Conservation (phyloP, 53 echinoderm and acorn worm genomes). For the Apostichopus leukothele region DNA sequence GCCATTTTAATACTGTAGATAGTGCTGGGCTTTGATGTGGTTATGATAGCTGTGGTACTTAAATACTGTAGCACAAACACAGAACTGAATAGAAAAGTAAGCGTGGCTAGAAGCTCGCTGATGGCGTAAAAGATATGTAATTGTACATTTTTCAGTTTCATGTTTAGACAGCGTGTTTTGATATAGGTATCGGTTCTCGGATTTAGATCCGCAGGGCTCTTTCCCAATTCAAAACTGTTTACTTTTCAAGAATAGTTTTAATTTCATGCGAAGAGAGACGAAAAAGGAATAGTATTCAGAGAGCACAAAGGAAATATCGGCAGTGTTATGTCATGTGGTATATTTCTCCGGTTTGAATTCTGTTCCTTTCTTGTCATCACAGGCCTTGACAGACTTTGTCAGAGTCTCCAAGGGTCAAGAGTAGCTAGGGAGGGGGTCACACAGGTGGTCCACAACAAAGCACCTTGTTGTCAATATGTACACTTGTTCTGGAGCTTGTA, state of each 20-base stretch:
- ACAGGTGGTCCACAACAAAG: too few species aligned
- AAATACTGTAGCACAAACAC: background rate
- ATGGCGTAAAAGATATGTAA: background rate
- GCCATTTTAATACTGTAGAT: too few species aligned
- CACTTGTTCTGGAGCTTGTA: too few species aligned
- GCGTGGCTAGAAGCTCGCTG: constrained; percentile 25
- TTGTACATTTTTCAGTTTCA: background rate
- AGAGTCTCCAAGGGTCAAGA: too few species aligned
- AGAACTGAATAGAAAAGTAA: background rate
- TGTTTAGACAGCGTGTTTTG: background rate
- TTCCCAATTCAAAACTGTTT: background rate
- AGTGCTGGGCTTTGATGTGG: background rate
- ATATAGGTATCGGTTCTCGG: background rate
- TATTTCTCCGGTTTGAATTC: too few species aligned
- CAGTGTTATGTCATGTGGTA: too few species aligned
- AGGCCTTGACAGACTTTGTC: too few species aligned
- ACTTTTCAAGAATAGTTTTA: background rate
- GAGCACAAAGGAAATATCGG: too few species aligned
- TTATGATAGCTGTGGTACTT: background rate
- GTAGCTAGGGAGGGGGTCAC: too few species aligned
- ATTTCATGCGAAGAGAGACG: background rate
- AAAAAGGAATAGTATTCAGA: too few species aligned
- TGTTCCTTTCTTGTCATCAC: too few species aligned
- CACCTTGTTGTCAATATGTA: too few species aligned
- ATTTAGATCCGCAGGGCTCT: background rate